These are phyloP conservation scores for Galleria mellonella DNA, from an alignment of 1,140 invertebrate species.

Conservation along the genomic window DNA sequence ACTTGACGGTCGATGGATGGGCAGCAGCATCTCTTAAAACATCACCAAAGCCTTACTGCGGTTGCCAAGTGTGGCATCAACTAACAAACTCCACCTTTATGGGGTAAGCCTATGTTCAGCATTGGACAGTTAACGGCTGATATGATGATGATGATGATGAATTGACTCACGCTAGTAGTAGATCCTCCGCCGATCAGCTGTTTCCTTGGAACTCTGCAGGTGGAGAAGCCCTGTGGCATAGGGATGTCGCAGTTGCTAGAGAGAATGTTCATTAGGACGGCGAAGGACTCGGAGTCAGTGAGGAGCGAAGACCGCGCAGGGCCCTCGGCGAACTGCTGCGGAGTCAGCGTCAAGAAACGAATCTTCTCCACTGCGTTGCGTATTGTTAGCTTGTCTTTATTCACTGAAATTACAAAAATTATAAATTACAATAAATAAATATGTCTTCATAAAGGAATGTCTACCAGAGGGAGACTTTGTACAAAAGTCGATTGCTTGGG, in stretches of 20 bases:
- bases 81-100: too few species aligned
- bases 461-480: too few species aligned
- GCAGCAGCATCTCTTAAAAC: too few species aligned
- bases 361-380: conserved; percentile 72
- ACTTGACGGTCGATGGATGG: too few species aligned
- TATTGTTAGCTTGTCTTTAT: conserved; percentile 46
- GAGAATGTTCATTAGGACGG: conserved; percentile 87
- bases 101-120: too few species aligned
- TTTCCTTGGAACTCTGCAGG: conserved; percentile 56
- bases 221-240: conserved; percentile 83
- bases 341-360: conserved; percentile 84
- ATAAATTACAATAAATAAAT: too few species aligned
- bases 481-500: too few species aligned
- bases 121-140: too few species aligned
- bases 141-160: too few species aligned
- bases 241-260: conserved; percentile 77
- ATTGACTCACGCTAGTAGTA: conserved; percentile 44
- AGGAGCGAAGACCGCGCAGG: conserved; percentile 83
- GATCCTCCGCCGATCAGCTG: conserved; percentile 46
- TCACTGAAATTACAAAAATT: conserved; percentile 13
- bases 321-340: conserved; percentile 87
- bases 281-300: conserved; percentile 84
- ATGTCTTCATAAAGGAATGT: too few species aligned
- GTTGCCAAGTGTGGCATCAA: too few species aligned
- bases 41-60: too few species aligned